These are phyloP conservation scores for Centropus unirufus DNA, from an alignment of 2,113 vertebrate species.

Conservation along the genomic window DNA sequence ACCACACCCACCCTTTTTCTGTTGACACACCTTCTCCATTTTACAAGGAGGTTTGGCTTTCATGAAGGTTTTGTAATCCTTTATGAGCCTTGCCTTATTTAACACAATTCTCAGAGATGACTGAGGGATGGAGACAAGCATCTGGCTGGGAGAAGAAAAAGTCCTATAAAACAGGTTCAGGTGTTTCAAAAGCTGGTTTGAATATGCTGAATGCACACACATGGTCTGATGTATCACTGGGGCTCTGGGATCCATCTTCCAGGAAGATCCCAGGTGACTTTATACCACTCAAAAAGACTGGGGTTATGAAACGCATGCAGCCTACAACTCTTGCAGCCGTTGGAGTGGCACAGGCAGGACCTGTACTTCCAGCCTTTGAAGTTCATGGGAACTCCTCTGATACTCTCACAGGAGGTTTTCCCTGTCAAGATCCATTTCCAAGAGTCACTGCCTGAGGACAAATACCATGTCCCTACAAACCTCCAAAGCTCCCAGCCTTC, in stretches of 20 bases:
- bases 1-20: neutral
- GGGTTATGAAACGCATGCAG: neutral
- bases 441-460: neutral
- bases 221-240: neutral
- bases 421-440: rapidly evolving
- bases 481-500: neutral
- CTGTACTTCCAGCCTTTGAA: neutral
- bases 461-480: neutral
- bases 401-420: neutral
- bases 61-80: neutral
- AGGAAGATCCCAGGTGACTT: neutral
- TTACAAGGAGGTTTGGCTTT: neutral
- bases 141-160: neutral
- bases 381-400: neutral
- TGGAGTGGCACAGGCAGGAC: neutral
- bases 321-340: neutral
- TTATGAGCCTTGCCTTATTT: neutral
- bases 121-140: neutral
- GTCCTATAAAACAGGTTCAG: neutral
- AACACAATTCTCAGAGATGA: neutral
- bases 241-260: neutral
- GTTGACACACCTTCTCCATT: neutral
- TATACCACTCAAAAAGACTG: neutral
- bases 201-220: neutral
- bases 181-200: neutral